These are phyloP conservation scores for Alfaro cultratus DNA, from an alignment of 2,797 vertebrate species.

Conservation along the genomic window DNA sequence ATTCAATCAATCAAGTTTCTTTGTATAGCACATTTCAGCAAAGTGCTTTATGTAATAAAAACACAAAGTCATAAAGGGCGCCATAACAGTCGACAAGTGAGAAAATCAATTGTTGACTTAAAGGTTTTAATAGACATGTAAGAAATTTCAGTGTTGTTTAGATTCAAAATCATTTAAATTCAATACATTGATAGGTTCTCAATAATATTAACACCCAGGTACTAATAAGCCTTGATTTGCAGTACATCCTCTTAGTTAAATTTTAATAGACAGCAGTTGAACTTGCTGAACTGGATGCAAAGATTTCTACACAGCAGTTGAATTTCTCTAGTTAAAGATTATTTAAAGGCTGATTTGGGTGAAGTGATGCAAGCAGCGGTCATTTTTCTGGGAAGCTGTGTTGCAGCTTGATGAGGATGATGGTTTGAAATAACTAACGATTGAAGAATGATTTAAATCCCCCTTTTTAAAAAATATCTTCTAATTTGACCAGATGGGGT, in stretches of 20 bases:
- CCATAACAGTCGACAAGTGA: too few relatives aligned
- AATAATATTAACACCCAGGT: background rate
- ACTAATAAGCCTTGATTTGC: background rate
- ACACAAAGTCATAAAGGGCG: too few relatives aligned
- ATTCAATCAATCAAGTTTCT: background rate
- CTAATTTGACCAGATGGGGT: background rate
- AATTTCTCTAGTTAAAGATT: background rate
- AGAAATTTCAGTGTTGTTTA: background rate
- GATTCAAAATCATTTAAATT: background rate
- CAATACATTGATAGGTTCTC: background rate
- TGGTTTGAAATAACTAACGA: background rate
- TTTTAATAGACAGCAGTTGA: background rate
- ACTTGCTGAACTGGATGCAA: background rate
- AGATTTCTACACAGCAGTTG: background rate
- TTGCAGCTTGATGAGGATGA: background rate
- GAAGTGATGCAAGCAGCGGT: background rate
- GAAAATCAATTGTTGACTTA: too few relatives aligned
- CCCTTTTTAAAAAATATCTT: background rate
- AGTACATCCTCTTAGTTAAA: background rate
- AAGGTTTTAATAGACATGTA: too few relatives aligned
- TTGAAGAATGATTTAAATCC: background rate
- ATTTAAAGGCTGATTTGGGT: background rate
- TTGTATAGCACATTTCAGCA: too few relatives aligned
- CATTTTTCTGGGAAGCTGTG: background rate
- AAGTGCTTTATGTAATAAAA: too few relatives aligned